Evolutionary conservation across 2,888 invertebrate species (phyloP).

Genomic region (Erebia ligea): DNA sequence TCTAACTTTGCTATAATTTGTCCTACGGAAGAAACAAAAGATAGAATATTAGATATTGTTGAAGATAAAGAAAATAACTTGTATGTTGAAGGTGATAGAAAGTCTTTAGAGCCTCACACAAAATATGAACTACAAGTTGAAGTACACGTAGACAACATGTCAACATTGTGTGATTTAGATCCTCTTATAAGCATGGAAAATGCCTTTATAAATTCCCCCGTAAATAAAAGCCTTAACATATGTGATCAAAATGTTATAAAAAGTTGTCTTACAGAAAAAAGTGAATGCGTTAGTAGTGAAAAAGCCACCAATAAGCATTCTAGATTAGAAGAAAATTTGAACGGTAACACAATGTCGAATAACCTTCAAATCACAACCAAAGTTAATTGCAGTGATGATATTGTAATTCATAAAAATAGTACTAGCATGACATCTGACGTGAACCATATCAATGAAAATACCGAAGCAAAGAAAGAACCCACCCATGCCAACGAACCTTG

Average conservation of each 20-base stretch:
- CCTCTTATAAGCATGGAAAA: neutral
- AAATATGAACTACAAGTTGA: constrained; percentile 3
- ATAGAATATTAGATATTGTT: neutral
- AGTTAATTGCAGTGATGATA: neutral
- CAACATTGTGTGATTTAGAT: neutral
- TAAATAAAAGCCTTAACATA: neutral
- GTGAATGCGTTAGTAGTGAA: neutral
- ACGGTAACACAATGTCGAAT: neutral
- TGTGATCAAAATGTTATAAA: neutral
- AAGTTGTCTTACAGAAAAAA: neutral
- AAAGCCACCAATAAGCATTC: neutral
- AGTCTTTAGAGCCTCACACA: neutral
- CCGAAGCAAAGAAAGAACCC: neutral
- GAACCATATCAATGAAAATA: constrained; percentile 5
- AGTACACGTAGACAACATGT: neutral
- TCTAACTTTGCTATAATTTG: neutral
- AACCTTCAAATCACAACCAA: neutral
- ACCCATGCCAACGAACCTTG: neutral
- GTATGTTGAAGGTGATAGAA: neutral
- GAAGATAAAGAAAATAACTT: neutral
- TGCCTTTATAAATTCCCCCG: neutral
- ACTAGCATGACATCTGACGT: neutral
- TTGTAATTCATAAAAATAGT: neutral
- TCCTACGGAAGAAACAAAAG: neutral
- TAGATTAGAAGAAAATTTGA: neutral